Percentiles rank a stretch among this genome's conserved stretches.
These are phyloP conservation scores for Spatulosminthurus flaviceps DNA, from an alignment of 2,888 invertebrate species.

Conservation along the genomic window DNA sequence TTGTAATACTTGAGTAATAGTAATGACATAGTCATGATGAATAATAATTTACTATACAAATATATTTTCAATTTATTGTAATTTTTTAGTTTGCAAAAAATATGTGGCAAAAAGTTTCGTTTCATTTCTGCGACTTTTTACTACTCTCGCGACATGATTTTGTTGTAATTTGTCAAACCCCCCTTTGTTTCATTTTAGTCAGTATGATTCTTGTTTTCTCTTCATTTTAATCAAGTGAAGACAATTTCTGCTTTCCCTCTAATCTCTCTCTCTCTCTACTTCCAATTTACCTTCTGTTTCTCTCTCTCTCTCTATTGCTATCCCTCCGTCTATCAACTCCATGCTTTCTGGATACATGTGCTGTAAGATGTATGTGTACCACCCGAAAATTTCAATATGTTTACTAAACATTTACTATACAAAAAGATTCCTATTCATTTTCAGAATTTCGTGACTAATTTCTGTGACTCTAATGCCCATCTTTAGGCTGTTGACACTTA, in stretches of 20 bases:
- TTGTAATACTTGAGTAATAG: not conserved
- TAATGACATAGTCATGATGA: not conserved
- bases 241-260: not conserved
- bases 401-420: not conserved
- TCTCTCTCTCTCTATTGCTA: too few relatives aligned
- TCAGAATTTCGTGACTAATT: constrained; percentile 8
- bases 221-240: constrained; percentile 24
- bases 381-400: not conserved
- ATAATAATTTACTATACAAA: not conserved
- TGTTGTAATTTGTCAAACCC: constrained; percentile 45
- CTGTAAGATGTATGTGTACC: not conserved
- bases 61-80: constrained; percentile 17
- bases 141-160: constrained; percentile 8
- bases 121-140: constrained; percentile 9
- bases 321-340: too few relatives aligned
- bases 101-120: constrained; percentile 21
- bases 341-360: constrained; percentile 16
- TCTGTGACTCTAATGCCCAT: not conserved
- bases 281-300: not conserved
- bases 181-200: constrained; percentile 44
- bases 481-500: not conserved
- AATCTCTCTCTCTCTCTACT: not conserved
- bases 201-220: constrained; percentile 1
- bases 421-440: not conserved
- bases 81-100: constrained; percentile 19